phyloP scores from a whole-genome alignment of 1,140 invertebrate genomes.

The Bombus soroeensis region DNA sequence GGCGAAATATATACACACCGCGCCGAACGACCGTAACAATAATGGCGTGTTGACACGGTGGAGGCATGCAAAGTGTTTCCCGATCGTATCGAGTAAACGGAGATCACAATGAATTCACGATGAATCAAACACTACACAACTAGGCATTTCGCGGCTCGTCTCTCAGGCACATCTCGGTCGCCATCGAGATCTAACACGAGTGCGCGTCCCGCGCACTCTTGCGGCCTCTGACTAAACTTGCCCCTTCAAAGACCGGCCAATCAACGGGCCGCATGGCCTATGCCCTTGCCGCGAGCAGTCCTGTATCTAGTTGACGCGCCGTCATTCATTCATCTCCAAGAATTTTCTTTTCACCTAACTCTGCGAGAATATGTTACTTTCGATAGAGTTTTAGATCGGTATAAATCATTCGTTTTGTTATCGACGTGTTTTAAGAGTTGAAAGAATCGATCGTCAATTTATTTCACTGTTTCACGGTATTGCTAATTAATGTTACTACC shows the following conservation, averaged over 20 bases:
- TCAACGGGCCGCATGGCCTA: constrained; percentile 54
- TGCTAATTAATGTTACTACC: constrained; percentile 44
- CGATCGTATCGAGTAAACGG: constrained; percentile 36
- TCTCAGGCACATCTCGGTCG: constrained; percentile 62
- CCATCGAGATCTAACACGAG: constrained; percentile 65
- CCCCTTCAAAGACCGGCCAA: constrained; percentile 54
- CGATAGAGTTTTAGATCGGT: no score
- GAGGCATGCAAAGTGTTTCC: constrained; percentile 39
- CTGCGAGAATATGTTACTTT: no score
- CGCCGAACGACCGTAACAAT: not conserved
- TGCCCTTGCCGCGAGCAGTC: constrained; percentile 56
- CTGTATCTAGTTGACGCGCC: constrained; percentile 49
- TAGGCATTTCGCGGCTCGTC: constrained; percentile 53
- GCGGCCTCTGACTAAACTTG: constrained; percentile 39
- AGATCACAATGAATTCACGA: constrained; percentile 23
- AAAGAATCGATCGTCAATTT: not conserved
- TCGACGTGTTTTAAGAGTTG: fast-evolving
- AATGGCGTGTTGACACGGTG: constrained; percentile 30
- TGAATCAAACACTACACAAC: constrained; percentile 19
- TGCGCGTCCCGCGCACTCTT: constrained; percentile 53
- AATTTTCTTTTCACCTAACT: constrained; percentile 16
- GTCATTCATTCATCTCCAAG: constrained; percentile 46
- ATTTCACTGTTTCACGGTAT: not conserved
- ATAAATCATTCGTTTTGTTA: fast-evolving
- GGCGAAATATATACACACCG: constrained; percentile 34